Percentiles rank a stretch among this genome's conserved stretches.
These are phyloP conservation scores for Stenoptilia bipunctidactyla DNA, from an alignment of 2,888 invertebrate genomes.

Conservation along the genomic window DNA sequence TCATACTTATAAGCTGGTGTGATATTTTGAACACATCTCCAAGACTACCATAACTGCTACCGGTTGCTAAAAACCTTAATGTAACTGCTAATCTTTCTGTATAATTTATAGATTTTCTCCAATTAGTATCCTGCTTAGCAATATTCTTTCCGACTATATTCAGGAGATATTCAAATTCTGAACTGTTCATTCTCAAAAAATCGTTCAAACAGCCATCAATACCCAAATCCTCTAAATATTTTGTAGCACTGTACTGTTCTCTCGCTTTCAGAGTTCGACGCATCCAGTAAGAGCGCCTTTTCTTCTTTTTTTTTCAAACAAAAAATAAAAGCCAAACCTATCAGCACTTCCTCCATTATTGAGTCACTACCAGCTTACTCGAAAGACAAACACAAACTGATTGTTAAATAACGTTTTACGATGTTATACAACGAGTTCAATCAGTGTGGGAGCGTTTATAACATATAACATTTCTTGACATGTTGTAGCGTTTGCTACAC, in stretches of 20 bases:
- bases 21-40: slow-evolving; percentile 19
- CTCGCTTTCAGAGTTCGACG: slow-evolving; percentile 17
- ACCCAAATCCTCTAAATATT: slow-evolving; percentile 15
- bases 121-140: slow-evolving; percentile 14
- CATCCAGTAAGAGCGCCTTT: slow-evolving; percentile 18
- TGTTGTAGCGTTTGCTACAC: slow-evolving; percentile 1
- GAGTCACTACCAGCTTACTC: too few species aligned
- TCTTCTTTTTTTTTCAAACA: slow-evolving; percentile 15
- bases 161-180: slow-evolving; percentile 18
- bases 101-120: slow-evolving; percentile 16
- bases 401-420: not conserved
- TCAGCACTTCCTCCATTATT: slow-evolving; percentile 15
- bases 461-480: not conserved
- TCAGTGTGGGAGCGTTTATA: too few species aligned
- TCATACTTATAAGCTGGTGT: slow-evolving; percentile 18
- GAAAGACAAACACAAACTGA: too few species aligned
- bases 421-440: not conserved
- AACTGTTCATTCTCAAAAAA: slow-evolving; percentile 16
- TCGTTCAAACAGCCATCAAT: slow-evolving; percentile 9
- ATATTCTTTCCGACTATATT: slow-evolving; percentile 17
- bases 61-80: slow-evolving; percentile 21
- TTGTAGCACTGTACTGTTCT: slow-evolving; percentile 17
- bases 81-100: slow-evolving; percentile 18
- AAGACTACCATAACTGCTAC: slow-evolving; percentile 20
- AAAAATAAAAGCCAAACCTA: slow-evolving; percentile 18